Percentiles rank a stretch among this genome's conserved stretches.
Evolutionary conservation across 2,113 vertebrate genomes (phyloP).

Genomic region (Erinaceus europaeus): DNA sequence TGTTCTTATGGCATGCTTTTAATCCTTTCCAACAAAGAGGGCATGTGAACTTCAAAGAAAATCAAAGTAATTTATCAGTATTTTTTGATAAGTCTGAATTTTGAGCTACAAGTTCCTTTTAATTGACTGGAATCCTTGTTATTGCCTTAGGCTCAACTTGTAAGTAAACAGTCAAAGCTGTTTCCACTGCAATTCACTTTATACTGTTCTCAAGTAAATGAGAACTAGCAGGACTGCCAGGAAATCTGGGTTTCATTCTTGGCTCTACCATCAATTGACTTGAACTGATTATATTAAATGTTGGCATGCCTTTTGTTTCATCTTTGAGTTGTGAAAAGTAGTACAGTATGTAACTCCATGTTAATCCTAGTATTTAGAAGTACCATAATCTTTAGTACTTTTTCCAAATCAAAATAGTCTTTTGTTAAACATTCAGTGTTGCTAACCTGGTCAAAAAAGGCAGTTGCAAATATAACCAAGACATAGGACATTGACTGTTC

Average conservation of each 20-base stretch:
- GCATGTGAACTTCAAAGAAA: background rate
- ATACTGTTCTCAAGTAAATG: constrained; percentile 18
- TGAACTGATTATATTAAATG: constrained; percentile 27
- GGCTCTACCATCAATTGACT: constrained; percentile 1
- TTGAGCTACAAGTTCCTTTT: constrained; percentile 11
- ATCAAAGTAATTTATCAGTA: background rate
- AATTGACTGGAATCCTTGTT: constrained; percentile 36
- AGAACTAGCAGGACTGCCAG: background rate
- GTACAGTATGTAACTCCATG: background rate
- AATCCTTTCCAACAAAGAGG: background rate
- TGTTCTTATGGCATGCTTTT: background rate
- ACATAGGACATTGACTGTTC: background rate
- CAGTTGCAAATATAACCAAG: background rate
- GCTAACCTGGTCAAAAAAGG: background rate
- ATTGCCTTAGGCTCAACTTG: constrained; percentile 14
- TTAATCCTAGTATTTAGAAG: background rate
- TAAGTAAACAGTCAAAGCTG: background rate
- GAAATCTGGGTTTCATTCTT: constrained; percentile 36
- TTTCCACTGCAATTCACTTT: constrained; percentile 26
- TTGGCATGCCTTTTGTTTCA: background rate
- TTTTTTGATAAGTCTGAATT: background rate
- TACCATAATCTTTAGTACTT: background rate
- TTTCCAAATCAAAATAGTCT: background rate
- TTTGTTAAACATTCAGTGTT: background rate
- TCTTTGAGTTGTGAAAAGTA: background rate